These are phyloP conservation scores for Plestiodon gilberti DNA, from an alignment of 2,113 vertebrate genomes.

Conservation along the genomic window DNA sequence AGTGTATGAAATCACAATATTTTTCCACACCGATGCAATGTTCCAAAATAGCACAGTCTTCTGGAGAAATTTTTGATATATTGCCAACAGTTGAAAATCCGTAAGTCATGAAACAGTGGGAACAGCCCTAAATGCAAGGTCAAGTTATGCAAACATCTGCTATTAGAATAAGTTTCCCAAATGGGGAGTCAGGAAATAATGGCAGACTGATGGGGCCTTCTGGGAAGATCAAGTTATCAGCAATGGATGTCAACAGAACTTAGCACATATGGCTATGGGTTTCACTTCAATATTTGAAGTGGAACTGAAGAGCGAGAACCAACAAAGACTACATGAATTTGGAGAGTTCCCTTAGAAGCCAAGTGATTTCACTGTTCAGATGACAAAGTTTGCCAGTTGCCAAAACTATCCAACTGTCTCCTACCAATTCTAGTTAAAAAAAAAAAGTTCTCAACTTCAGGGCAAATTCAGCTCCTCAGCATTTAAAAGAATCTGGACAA, in stretches of 20 bases:
- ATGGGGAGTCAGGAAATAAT: neutral
- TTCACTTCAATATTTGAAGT: neutral
- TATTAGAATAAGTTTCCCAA: conserved; percentile 2
- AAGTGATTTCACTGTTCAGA: neutral
- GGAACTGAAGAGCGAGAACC: neutral
- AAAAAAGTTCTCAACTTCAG: conserved; percentile 10
- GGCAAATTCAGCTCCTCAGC: conserved; percentile 23
- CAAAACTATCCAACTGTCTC: neutral
- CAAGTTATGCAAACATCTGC: neutral
- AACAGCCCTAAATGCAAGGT: conserved; percentile 8
- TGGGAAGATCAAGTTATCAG: neutral
- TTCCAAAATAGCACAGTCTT: neutral
- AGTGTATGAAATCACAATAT: conserved; percentile 1
- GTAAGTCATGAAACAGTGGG: neutral
- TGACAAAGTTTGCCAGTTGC: neutral
- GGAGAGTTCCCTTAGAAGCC: neutral
- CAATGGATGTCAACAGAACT: neutral
- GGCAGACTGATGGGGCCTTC: neutral
- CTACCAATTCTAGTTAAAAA: conserved; percentile 25
- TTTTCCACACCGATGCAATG: accelerated
- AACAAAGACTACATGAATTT: neutral
- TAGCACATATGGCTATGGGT: neutral
- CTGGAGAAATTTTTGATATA: conserved; percentile 6
- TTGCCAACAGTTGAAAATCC: conserved; percentile 25
- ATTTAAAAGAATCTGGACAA: conserved; percentile 25